phyloP scores from a whole-genome alignment of 2,888 invertebrate species.

The Ormyrus thymus region DNA sequence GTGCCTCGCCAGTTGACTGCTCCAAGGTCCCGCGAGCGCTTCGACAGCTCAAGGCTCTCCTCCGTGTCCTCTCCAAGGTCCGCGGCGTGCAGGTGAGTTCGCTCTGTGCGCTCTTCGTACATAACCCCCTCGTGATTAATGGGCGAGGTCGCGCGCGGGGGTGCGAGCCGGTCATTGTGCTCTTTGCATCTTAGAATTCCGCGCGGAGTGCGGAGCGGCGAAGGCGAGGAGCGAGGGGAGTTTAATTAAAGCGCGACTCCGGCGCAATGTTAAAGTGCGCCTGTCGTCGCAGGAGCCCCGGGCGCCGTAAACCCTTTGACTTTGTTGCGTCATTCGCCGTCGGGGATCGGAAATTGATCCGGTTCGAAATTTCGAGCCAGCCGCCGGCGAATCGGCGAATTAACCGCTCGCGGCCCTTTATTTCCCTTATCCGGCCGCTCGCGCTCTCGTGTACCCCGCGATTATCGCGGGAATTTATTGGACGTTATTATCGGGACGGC shows the following conservation, averaged over 20 bases:
- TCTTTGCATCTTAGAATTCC: too few relatives aligned
- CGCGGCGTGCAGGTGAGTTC: slow-evolving; percentile 54
- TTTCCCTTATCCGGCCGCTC: too few relatives aligned
- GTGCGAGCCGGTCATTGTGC: too few relatives aligned
- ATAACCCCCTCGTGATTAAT: slow-evolving; percentile 3
- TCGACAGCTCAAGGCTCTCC: slow-evolving; percentile 7
- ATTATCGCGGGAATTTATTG: slow-evolving; percentile 52
- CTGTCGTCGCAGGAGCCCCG: neutral
- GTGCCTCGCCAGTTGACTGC: slow-evolving; percentile 61
- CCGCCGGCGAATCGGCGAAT: slow-evolving; percentile 39
- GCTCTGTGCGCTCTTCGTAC: neutral
- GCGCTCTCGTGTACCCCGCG: neutral
- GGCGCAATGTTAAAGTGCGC: too few relatives aligned
- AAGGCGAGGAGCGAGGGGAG: neutral
- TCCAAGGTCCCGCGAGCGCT: slow-evolving; percentile 68
- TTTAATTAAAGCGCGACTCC: too few relatives aligned
- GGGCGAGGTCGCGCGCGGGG: neutral
- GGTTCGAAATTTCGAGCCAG: slow-evolving; percentile 8
- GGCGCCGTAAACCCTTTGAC: slow-evolving; percentile 8
- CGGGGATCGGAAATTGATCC: slow-evolving; percentile 8
- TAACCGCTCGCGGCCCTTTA: slow-evolving; percentile 2
- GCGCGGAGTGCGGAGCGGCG: too few relatives aligned
- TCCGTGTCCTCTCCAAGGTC: too few relatives aligned
- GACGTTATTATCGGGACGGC: slow-evolving; percentile 33
- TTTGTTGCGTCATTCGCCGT: slow-evolving; percentile 42